These are phyloP conservation scores for Eonycteris spelaea DNA, from an alignment of 2,113 vertebrate species.

Conservation along the genomic window DNA sequence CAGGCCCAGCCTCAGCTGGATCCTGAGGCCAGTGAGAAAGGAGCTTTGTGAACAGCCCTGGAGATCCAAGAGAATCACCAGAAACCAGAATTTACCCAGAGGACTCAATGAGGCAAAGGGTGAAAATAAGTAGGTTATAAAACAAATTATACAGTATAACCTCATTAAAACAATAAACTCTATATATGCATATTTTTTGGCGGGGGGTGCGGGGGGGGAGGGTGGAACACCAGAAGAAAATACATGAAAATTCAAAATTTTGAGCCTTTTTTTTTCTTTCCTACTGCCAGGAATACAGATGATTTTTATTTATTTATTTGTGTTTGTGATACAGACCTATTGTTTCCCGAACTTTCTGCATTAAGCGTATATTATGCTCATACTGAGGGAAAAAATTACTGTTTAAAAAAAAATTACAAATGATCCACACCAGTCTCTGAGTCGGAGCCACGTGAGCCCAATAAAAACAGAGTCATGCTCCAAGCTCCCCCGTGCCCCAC, in stretches of 20 bases:
- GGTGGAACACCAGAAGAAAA: not conserved
- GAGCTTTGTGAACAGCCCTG: not conserved
- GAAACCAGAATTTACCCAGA: not conserved
- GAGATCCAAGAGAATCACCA: not conserved
- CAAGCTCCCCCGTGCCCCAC: not conserved
- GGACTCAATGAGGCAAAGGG: not conserved
- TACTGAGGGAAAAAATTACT: not conserved
- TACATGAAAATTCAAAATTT: not conserved
- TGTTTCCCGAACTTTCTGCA: not conserved
- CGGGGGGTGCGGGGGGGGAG: too few species aligned
- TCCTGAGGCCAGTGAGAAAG: not conserved
- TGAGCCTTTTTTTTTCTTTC: accelerated
- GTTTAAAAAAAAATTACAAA: not conserved
- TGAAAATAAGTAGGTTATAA: not conserved
- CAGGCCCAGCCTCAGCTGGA: too few species aligned
- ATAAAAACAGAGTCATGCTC: not conserved
- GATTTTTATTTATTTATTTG: not conserved
- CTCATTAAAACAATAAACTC: not conserved
- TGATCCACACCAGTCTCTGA: not conserved
- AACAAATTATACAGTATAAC: not conserved
- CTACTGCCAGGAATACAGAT: not conserved
- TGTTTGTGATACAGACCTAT: not conserved
- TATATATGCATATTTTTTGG: not conserved
- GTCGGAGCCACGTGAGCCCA: not conserved
- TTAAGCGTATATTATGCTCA: not conserved